phyloP scores from a whole-genome alignment of 37 sponge, comb jelly and placozoan genomes.

The Geodia barretti region DNA sequence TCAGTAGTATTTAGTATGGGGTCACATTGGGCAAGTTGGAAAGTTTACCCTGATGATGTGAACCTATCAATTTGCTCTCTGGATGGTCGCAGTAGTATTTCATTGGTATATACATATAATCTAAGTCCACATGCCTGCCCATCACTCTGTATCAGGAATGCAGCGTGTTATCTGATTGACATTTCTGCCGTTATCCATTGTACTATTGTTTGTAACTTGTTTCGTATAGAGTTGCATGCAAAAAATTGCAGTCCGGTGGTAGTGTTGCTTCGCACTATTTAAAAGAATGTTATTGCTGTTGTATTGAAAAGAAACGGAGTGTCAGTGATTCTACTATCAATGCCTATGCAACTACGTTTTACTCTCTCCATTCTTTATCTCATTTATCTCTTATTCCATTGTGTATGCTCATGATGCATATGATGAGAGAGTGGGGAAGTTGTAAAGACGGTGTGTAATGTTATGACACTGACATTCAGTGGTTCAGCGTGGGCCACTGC shows the following conservation, averaged over 20 bases:
- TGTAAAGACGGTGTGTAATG: neutral
- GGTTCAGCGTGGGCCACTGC: neutral
- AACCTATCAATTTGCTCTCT: neutral
- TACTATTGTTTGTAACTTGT: neutral
- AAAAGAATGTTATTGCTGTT: too few species aligned
- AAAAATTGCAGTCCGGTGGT: neutral
- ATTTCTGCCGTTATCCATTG: neutral
- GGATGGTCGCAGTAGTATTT: neutral
- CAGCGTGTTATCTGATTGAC: neutral
- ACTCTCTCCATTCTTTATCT: neutral
- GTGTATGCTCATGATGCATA: neutral
- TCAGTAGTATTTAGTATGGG: too few species aligned
- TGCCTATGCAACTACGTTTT: neutral
- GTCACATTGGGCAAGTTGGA: neutral
- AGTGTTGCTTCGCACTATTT: neutral
- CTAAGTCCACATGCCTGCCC: neutral
- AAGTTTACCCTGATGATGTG: neutral
- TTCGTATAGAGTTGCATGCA: neutral
- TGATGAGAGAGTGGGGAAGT: neutral
- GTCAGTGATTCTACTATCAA: neutral
- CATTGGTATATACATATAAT: neutral
- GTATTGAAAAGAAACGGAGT: neutral
- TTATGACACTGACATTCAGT: neutral
- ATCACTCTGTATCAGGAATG: neutral
- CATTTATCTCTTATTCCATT: neutral